Conservation (phyloP, 2,113 vertebrate genomes). For the Agapornis roseicollis region DNA sequence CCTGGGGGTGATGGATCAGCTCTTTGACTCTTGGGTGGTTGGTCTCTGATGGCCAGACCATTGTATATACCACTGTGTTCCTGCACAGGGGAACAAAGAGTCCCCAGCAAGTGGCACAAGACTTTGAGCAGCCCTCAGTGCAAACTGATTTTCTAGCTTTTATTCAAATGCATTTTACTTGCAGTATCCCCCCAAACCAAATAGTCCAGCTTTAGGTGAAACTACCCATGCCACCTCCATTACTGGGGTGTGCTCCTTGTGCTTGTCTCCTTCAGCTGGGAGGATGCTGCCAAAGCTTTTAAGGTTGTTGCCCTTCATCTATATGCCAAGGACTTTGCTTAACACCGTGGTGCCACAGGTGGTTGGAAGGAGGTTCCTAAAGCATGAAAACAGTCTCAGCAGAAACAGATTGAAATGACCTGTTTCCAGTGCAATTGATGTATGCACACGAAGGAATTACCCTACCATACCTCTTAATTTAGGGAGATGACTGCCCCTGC, state of each 20-base stretch:
- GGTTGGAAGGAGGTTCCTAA: not conserved
- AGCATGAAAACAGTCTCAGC: not conserved
- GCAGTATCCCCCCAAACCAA: not conserved
- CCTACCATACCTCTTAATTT: not conserved
- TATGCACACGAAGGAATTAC: not conserved
- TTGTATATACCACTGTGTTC: not conserved
- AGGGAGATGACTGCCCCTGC: not conserved
- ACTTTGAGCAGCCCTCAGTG: not conserved
- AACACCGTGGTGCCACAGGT: not conserved
- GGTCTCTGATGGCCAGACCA: not conserved
- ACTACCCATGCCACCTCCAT: not conserved
- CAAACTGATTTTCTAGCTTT: not conserved
- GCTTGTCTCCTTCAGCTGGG: not conserved
- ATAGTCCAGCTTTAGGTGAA: not conserved
- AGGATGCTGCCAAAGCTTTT: not conserved
- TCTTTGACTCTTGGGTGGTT: not conserved
- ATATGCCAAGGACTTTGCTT: not conserved
- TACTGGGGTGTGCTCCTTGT: not conserved
- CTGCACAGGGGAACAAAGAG: not conserved
- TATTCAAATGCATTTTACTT: not conserved
- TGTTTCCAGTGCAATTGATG: not conserved
- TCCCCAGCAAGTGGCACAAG: not conserved
- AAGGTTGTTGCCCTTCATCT: not conserved
- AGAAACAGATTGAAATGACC: not conserved
- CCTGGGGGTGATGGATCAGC: not conserved